A percentile compares a stretch with the other conserved stretches of the same genome.
phyloP scores from a whole-genome alignment of 2,888 invertebrate genomes.

The Drosophila crucigera region DNA sequence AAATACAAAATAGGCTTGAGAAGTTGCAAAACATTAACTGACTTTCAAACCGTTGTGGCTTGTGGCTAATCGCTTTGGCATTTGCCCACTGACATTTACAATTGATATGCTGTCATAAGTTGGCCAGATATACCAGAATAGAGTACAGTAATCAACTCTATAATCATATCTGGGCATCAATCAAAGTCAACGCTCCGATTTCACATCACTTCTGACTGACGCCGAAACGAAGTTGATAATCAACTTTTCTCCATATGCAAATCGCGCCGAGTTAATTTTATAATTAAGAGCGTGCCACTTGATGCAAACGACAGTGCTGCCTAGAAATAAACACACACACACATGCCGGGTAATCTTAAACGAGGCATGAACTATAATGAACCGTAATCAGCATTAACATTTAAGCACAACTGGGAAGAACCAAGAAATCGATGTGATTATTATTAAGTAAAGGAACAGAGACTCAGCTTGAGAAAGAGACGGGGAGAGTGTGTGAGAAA shows the following conservation, averaged over 20 bases:
- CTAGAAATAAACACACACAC: slow-evolving; percentile 3
- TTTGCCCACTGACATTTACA: slow-evolving; percentile 23
- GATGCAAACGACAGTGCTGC: slow-evolving; percentile 4
- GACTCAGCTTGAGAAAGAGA: not conserved
- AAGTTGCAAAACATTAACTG: not conserved
- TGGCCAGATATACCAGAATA: not conserved
- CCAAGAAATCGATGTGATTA: slow-evolving; percentile 69
- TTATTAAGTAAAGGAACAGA: slow-evolving; percentile 29
- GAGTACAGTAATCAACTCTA: slow-evolving; percentile 1
- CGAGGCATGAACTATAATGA: slow-evolving; percentile 17
- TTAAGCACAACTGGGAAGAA: slow-evolving; percentile 14
- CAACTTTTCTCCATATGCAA: slow-evolving; percentile 33
- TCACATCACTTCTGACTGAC: slow-evolving; percentile 21
- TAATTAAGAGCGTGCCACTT: slow-evolving; percentile 32
- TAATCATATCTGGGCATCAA: slow-evolving; percentile 53
- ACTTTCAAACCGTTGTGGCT: not conserved
- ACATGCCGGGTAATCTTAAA: not conserved
- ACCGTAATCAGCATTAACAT: slow-evolving; percentile 47
- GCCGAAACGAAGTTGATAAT: slow-evolving; percentile 25
- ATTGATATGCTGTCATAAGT: slow-evolving; percentile 14
- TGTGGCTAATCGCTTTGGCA: slow-evolving; percentile 8
- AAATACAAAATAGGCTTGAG: not conserved
- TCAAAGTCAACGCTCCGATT: slow-evolving; percentile 51
- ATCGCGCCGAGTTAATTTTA: slow-evolving; percentile 15
- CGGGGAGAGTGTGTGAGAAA: not conserved